Percentiles rank a stretch among this genome's conserved stretches.
Evolutionary conservation across 2,113 vertebrate species (phyloP).

Genomic region (Talpa occidentalis): DNA sequence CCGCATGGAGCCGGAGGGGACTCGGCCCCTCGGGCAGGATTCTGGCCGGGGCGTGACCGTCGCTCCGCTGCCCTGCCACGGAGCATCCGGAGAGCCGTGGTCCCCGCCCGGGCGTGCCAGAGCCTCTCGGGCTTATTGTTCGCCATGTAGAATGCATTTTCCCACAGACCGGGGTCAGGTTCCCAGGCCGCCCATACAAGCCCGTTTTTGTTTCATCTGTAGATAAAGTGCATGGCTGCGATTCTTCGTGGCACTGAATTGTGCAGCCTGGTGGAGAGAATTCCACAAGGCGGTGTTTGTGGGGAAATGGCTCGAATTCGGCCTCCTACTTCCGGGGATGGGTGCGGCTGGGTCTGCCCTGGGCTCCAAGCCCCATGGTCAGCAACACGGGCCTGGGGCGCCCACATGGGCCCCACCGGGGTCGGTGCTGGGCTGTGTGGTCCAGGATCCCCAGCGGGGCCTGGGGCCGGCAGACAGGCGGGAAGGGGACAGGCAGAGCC

Average conservation of each 20-base stretch:
- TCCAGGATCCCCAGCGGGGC: background rate
- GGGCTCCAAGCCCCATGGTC: background rate
- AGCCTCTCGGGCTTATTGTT: background rate
- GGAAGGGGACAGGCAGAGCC: background rate
- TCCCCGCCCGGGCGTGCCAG: background rate
- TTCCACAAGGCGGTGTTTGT: background rate
- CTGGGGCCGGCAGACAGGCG: background rate
- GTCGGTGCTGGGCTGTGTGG: rapidly evolving
- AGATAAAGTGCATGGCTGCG: background rate
- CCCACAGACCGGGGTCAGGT: constrained; percentile 55
- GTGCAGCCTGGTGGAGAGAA: background rate
- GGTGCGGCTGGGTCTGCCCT: too few species aligned
- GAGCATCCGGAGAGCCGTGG: too few species aligned
- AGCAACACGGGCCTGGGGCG: rapidly evolving
- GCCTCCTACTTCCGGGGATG: background rate
- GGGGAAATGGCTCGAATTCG: background rate
- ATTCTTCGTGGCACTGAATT: background rate
- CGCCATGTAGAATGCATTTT: constrained; percentile 10
- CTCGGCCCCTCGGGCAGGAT: too few species aligned
- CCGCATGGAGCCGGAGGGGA: too few species aligned
- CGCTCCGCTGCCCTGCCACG: too few species aligned
- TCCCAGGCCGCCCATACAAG: constrained; percentile 66
- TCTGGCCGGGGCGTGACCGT: too few species aligned
- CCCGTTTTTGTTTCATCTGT: constrained; percentile 44
- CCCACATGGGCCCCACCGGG: background rate